phyloP scores from a whole-genome alignment of 2,888 invertebrate species.

The Thumatha senex region DNA sequence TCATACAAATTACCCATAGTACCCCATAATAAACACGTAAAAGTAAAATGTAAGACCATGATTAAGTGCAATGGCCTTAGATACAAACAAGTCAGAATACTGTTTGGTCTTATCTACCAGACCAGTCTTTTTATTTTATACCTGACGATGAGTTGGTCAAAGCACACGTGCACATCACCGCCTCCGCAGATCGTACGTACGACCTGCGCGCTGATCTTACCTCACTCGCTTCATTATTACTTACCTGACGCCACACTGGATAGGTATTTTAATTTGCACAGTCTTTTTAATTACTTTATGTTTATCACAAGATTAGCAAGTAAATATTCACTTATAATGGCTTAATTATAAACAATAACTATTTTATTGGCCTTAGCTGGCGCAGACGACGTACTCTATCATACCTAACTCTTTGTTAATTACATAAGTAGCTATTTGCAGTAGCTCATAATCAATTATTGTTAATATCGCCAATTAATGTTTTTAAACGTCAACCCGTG shows the following conservation, averaged over 20 bases:
- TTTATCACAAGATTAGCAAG: not conserved
- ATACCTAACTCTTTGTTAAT: no score
- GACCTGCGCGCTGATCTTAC: slow-evolving; percentile 41
- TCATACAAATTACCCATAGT: no score
- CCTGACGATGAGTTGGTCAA: slow-evolving; percentile 18
- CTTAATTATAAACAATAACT: no score
- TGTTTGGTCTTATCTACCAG: slow-evolving; percentile 31
- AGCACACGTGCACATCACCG: slow-evolving; percentile 44
- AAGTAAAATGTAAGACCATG: not conserved
- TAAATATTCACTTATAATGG: no score
- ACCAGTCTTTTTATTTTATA: slow-evolving; percentile 34
- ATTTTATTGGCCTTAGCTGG: no score
- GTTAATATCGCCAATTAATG: no score
- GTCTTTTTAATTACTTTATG: not conserved
- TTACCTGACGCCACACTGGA: slow-evolving; percentile 17
- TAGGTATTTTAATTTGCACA: not conserved
- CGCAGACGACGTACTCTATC: no score
- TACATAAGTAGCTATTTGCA: no score
- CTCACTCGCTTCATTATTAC: slow-evolving; percentile 27
- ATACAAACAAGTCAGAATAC: slow-evolving; percentile 31
- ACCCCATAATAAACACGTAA: no score
- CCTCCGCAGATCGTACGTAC: slow-evolving; percentile 47
- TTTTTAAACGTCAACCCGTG: no score
- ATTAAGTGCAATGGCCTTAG: slow-evolving; percentile 13
- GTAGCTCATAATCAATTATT: not conserved